These are phyloP conservation scores for Heliconius congener DNA, from an alignment of 1,140 invertebrate genomes.

Conservation along the genomic window DNA sequence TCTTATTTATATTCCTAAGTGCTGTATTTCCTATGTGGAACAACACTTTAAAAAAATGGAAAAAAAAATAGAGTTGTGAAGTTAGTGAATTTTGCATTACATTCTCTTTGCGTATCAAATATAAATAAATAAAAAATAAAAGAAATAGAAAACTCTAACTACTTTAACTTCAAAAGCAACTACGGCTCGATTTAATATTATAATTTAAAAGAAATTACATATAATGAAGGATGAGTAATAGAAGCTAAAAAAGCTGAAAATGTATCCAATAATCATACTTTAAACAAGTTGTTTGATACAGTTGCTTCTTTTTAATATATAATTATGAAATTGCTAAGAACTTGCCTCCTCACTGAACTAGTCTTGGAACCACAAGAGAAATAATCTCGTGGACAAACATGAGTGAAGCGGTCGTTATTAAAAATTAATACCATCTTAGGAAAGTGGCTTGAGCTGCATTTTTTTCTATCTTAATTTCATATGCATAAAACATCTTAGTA, in stretches of 20 bases:
- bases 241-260: background rate
- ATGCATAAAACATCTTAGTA: too few relatives aligned
- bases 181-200: too few relatives aligned
- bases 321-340: constrained; percentile 1
- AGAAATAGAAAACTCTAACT: too few relatives aligned
- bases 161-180: too few relatives aligned
- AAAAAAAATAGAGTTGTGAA: too few relatives aligned
- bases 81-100: too few relatives aligned
- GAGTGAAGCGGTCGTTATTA: background rate
- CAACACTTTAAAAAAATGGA: too few relatives aligned
- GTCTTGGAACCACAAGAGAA: constrained; percentile 1
- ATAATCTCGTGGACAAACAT: background rate
- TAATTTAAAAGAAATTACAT: too few relatives aligned
- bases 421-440: background rate
- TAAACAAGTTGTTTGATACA: background rate
- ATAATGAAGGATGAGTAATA: background rate
- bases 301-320: constrained; percentile 1
- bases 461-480: background rate
- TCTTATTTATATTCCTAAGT: too few relatives aligned
- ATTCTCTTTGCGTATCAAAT: too few relatives aligned
- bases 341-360: background rate
- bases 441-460: background rate
- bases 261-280: background rate
- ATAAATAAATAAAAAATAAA: too few relatives aligned
- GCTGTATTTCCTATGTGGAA: too few relatives aligned